phyloP scores from a whole-genome alignment of 1,140 invertebrate genomes.

The Brachionus manjavacas region DNA sequence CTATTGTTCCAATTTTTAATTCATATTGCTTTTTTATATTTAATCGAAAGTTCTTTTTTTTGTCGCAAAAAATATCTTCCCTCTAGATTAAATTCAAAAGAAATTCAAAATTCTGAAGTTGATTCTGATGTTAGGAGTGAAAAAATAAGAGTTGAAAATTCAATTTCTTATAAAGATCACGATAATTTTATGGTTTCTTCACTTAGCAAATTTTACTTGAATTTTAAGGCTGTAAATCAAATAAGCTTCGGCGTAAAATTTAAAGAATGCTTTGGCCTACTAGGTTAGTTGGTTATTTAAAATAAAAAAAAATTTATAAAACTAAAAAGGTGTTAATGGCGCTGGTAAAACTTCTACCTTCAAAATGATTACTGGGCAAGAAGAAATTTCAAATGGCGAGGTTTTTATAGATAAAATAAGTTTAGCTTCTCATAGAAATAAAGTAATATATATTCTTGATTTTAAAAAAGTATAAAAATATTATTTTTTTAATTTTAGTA shows the following conservation, averaged over 20 bases:
- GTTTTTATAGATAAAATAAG: constrained; percentile 53
- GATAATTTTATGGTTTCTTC: neutral
- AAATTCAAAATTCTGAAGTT: neutral
- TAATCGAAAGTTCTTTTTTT: neutral
- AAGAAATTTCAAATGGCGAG: neutral
- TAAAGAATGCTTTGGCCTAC: constrained; percentile 37
- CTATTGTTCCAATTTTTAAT: neutral
- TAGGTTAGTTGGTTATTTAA: neutral
- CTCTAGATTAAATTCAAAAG: neutral
- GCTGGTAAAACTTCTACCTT: constrained; percentile 47
- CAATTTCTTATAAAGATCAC: neutral
- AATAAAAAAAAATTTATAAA: no score
- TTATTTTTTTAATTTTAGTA: neutral
- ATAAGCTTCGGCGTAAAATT: neutral
- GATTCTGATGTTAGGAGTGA: neutral
- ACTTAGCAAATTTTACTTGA: neutral
- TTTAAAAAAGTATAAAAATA: neutral
- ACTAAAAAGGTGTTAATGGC: constrained; percentile 26
- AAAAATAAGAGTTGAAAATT: constrained; percentile 29
- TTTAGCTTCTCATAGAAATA: neutral
- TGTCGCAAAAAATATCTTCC: neutral
- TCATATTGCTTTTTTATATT: neutral
- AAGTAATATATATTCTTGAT: neutral
- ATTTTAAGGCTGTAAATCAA: neutral
- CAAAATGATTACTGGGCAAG: constrained; percentile 43